These are phyloP conservation scores for Potamarius usumacintae DNA, from an alignment of 2,113 vertebrate genomes.

Conservation along the genomic window DNA sequence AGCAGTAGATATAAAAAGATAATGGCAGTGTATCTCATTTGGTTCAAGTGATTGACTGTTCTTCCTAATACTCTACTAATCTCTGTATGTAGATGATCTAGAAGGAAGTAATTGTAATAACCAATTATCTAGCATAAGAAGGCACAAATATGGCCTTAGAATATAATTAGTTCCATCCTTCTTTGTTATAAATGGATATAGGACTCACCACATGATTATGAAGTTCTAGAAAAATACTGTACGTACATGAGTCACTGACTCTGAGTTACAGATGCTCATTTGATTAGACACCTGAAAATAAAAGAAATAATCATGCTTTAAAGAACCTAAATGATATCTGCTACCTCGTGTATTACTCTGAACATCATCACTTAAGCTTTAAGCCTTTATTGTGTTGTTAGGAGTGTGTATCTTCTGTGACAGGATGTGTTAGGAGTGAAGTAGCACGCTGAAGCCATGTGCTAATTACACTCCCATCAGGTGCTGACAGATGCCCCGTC, in stretches of 20 bases:
- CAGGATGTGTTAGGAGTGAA: conserved; percentile 53
- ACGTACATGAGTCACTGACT: not conserved
- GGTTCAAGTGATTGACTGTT: not conserved
- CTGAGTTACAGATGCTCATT: not conserved
- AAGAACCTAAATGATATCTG: not conserved
- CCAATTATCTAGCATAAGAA: not conserved
- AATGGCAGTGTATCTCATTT: not conserved
- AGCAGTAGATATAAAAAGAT: not conserved
- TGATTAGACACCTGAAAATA: not conserved
- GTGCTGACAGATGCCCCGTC: conserved; percentile 49
- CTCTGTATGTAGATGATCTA: not conserved
- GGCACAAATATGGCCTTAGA: not conserved
- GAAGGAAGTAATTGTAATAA: not conserved
- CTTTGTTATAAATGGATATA: not conserved
- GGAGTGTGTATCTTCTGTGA: conserved; percentile 6
- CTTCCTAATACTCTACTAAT: not conserved
- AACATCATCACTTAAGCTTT: conserved; percentile 1
- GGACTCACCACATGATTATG: not conserved
- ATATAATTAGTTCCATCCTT: not conserved
- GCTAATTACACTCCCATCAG: conserved; percentile 52
- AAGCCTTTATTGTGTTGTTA: conserved; percentile 23
- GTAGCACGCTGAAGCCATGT: not conserved
- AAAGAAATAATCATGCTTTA: not conserved
- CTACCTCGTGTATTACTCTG: not conserved
- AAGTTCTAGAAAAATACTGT: not conserved